Base-by-base conservation (phyloP, 1,140 invertebrate genomes). In the Leptinotarsa texana region DNA sequence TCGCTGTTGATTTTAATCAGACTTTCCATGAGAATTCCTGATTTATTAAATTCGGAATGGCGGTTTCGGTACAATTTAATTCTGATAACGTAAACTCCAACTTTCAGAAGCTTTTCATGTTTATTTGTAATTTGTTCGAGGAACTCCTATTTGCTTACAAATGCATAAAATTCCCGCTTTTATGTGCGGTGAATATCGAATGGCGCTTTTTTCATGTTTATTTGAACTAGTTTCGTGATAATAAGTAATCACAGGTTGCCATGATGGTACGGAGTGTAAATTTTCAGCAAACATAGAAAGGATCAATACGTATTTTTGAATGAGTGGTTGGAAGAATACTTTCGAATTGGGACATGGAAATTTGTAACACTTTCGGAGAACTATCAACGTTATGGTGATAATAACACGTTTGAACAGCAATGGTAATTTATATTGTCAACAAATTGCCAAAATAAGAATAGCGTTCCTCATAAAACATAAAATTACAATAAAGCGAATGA, bases 51-150 rank as follows among this genome's bases (percentile, higher is more conserved):
- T 65, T 65, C 63, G 63, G 63, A 65, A 65, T 65, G 63, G 63
- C 63, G 63, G 63, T 24, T 65, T 65, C 63, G 22, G 63, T 65
- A 65, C 63, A 65, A 65, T 65, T 65, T 65, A 65, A 65, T 65
- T 65, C 63, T 65, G 63, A 65, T 65, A 65, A 65, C 63, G 63
- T 65, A 65, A 65, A 65, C 63, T 65, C 63, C 22, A 65, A 65
- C 63, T 65, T 65, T 65, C 63, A 65, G 21, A 21, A 65, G 63
- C 63, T 65, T 65, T 65, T 65, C 63, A 65, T 65, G 63, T 65
- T 65, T 65, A 65, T 65, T 65, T 22, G 63, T 65, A 65, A 65
- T 65, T 65, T 65, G 63, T 65, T 65, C 63, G 17, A 21, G 13
- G 27, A 65, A 65, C 63, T 65, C 63, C 63, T 65, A 33, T 65